phyloP scores from a whole-genome alignment of 2,888 invertebrate genomes.

The Ceramica pisi region DNA sequence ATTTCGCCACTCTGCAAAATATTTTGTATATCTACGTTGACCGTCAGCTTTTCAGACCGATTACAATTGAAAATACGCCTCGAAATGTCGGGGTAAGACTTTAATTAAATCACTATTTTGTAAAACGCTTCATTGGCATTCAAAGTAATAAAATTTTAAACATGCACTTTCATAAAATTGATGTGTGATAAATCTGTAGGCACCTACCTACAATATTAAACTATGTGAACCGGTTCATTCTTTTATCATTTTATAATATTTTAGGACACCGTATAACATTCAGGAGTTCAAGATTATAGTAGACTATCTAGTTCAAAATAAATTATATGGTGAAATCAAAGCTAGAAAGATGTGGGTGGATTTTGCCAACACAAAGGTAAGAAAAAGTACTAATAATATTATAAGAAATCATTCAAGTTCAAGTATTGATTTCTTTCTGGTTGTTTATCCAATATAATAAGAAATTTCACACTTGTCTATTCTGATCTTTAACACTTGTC shows the following conservation, averaged over 20 bases:
- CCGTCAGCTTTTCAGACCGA: constrained; percentile 21
- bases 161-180: constrained; percentile 20
- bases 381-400: constrained; percentile 28
- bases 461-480: no score
- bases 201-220: constrained; percentile 22
- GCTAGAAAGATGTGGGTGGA: constrained; percentile 88
- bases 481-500: no score
- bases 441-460: no score
- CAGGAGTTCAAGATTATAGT: constrained; percentile 85
- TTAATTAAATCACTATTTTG: background rate
- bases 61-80: constrained; percentile 42
- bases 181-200: background rate
- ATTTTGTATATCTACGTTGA: constrained; percentile 36
- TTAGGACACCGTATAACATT: constrained; percentile 84
- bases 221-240: background rate
- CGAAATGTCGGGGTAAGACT: constrained; percentile 83
- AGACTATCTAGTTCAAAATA: constrained; percentile 80
- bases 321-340: constrained; percentile 78
- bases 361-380: constrained; percentile 81
- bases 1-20: constrained; percentile 3
- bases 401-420: background rate
- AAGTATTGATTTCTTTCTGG: no score
- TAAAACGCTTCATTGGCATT: background rate
- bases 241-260: constrained; percentile 40
- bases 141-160: background rate